Conservation (phyloP, 2,113 vertebrate species). For the Sturnira hondurensis region DNA sequence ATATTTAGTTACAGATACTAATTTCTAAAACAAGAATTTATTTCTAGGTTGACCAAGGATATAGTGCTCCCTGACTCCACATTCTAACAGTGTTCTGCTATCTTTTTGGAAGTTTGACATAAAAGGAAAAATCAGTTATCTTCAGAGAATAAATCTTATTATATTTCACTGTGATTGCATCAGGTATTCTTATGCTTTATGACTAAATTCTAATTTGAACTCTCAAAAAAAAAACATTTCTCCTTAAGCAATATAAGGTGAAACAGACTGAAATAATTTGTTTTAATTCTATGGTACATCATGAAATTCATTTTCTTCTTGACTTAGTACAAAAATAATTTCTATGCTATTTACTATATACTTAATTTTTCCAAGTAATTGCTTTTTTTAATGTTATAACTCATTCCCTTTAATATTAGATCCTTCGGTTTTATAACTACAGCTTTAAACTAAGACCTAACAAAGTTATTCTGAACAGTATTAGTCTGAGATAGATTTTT, state of each 20-base stretch:
- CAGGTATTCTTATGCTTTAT: background rate
- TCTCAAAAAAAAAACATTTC: background rate
- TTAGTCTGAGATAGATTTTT: background rate
- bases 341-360: background rate
- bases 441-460: background rate
- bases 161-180: background rate
- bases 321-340: background rate
- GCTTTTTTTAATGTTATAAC: background rate
- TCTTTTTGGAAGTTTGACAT: background rate
- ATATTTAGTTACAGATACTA: background rate
- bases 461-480: background rate
- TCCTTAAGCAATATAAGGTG: background rate
- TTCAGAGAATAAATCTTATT: background rate
- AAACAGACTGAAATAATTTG: background rate
- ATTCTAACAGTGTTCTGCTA: background rate
- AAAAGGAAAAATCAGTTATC: background rate
- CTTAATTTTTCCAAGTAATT: slow-evolving; percentile 16
- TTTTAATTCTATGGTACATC: background rate
- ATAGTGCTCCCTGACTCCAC: background rate
- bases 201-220: background rate
- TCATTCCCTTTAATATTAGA: background rate
- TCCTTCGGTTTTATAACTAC: background rate
- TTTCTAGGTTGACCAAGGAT: background rate
- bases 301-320: background rate
- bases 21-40: background rate